Evolutionary conservation across 2,797 vertebrate genomes (phyloP), one percentile per base, ranked within the genome.

Genomic region (Malacoraja senta): DNA sequence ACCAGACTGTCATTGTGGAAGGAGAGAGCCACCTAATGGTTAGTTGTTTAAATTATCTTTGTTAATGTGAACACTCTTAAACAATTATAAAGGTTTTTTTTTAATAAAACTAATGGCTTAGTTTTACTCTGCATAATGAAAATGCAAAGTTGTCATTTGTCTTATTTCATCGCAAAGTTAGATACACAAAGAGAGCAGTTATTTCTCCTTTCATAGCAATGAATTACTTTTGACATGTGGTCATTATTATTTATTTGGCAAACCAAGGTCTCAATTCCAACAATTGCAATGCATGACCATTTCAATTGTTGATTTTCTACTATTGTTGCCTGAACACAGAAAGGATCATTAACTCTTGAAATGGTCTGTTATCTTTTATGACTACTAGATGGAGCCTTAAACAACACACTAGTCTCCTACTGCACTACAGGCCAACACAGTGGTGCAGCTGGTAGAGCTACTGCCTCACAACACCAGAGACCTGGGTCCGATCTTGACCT

Each of bases 11-110:
- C 71, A 92, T 32, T 63, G 61, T 68, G 32, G 90, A 92, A 29
- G 38, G 38, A 44, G 90, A 74, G 71, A 74, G 90, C 90, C 90
- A 92, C 17, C 90, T 92, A 92, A 74, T 92, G 90, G 90, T 76
- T 76, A 76, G 90, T 24, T 29, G 24, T 58, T 76, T 76, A 35
- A 91, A 74, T 91, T 71, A 72, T 74, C 38, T 44, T 71, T 38
- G 38, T 72, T 71, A 26, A 44, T 53, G 26, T 86, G 61, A 78
- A 44, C 21, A 15, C 53, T 84, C n/a, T 84, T 29, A 84, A 61
- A 21, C 19, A 35, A 91, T 91, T 91, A 88, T n/a, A 71, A 21
- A 13, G 4, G 32, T 88, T 53, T 53, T 53, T 53, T 53, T 88
- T 21, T 17, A 9, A 32, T 88, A 29, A 24, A 21, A 83, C 8